These are phyloP conservation scores for Geotrupes spiniger DNA, from an alignment of 2,888 invertebrate species.

Conservation along the genomic window DNA sequence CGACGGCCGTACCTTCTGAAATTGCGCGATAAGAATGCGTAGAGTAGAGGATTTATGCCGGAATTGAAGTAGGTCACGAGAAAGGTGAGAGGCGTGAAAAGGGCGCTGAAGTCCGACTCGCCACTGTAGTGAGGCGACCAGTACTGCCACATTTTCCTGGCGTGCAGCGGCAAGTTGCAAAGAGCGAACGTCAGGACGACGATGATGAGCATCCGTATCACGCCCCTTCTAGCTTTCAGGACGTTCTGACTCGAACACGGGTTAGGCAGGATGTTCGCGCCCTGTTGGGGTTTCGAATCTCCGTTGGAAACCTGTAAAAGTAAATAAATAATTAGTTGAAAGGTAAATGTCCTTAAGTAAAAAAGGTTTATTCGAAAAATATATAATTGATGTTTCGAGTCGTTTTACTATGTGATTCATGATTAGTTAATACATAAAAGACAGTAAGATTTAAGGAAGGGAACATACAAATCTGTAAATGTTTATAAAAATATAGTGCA, in stretches of 20 bases:
- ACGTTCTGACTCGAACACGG: slow-evolving; percentile 74
- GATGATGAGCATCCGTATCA: slow-evolving; percentile 84
- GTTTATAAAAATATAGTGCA: no score
- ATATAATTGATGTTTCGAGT: no score
- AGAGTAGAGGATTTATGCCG: slow-evolving; percentile 85
- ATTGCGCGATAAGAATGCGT: slow-evolving; percentile 76
- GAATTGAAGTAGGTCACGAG: slow-evolving; percentile 87
- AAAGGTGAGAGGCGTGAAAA: slow-evolving; percentile 82
- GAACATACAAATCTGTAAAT: no score
- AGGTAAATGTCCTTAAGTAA: background rate
- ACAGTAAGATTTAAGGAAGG: no score
- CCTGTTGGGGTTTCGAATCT: slow-evolving; percentile 46
- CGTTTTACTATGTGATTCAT: no score
- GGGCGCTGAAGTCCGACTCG: slow-evolving; percentile 69
- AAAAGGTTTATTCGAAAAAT: no score
- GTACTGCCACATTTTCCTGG: slow-evolving; percentile 83
- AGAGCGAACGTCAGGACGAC: slow-evolving; percentile 86
- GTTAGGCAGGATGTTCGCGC: slow-evolving; percentile 50
- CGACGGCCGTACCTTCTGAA: slow-evolving; percentile 53
- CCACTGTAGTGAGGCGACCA: slow-evolving; percentile 61
- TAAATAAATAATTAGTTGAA: background rate
- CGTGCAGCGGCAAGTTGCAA: slow-evolving; percentile 88
- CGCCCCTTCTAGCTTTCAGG: slow-evolving; percentile 75
- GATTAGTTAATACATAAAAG: no score
- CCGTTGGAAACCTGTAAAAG: slow-evolving; percentile 14